phyloP scores from a whole-genome alignment of 2,888 invertebrate genomes.

The Himalopsyche japonica region DNA sequence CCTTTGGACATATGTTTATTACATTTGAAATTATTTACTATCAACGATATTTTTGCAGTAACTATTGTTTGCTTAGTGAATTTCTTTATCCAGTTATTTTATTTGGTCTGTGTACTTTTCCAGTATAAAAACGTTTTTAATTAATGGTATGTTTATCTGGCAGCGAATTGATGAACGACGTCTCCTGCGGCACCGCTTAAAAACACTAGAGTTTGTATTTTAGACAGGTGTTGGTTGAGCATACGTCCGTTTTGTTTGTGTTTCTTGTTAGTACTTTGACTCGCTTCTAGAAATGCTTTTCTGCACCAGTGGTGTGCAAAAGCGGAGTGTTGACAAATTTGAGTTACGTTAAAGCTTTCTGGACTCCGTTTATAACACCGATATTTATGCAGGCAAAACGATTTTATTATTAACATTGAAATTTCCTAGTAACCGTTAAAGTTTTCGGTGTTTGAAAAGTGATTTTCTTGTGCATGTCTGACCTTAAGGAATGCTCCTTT shows the following conservation, averaged over 20 bases:
- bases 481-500: too few relatives aligned
- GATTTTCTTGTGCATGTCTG: too few relatives aligned
- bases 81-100: too few relatives aligned
- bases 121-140: neutral
- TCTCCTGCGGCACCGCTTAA: neutral
- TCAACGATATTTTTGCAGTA: too few relatives aligned
- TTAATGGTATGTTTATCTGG: too few relatives aligned
- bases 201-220: neutral
- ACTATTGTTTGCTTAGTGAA: too few relatives aligned
- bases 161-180: neutral
- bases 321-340: neutral
- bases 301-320: neutral
- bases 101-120: neutral
- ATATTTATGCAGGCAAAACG: too few relatives aligned
- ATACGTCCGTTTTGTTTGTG: slow-evolving; percentile 7
- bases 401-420: too few relatives aligned
- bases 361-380: neutral
- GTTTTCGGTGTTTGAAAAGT: too few relatives aligned
- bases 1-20: too few relatives aligned
- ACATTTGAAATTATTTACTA: too few relatives aligned
- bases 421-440: too few relatives aligned
- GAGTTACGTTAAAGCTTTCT: neutral
- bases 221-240: slow-evolving; percentile 10
- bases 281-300: neutral
- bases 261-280: slow-evolving; percentile 2